These are phyloP conservation scores for Propithecus perrieri DNA, from an alignment of 2,797 vertebrate species.

Conservation along the genomic window DNA sequence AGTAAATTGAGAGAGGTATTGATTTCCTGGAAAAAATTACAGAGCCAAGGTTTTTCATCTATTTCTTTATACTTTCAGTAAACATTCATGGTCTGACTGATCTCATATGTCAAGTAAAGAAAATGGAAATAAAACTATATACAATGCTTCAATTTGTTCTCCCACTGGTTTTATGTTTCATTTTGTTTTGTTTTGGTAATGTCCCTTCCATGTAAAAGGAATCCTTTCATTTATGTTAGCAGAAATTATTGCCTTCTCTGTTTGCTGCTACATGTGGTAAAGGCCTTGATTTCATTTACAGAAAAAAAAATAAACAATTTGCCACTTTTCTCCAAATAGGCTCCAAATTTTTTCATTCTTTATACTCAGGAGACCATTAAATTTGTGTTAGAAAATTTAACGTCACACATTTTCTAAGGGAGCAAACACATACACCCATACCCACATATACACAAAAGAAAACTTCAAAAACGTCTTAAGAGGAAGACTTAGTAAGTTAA, in stretches of 20 bases:
- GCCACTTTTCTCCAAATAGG: neutral
- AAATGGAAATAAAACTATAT: constrained; percentile 38
- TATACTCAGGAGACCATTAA: neutral
- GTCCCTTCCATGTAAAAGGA: neutral
- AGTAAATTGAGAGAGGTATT: neutral
- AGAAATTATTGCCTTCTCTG: neutral
- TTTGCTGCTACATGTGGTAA: neutral
- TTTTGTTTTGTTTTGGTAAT: neutral
- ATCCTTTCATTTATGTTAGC: constrained; percentile 43
- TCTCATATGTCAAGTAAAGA: neutral
- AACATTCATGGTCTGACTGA: constrained; percentile 22
- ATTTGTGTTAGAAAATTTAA: constrained; percentile 39
- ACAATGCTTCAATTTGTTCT: constrained; percentile 14
- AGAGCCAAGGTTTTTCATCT: neutral
- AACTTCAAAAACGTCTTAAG: neutral
- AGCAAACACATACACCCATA: neutral
- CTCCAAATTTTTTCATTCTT: constrained; percentile 3
- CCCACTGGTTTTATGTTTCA: neutral
- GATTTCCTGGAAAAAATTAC: neutral
- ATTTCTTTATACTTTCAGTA: constrained; percentile 52
- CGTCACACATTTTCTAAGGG: neutral
- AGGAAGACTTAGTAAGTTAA: neutral
- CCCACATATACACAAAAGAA: neutral
- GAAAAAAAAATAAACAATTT: constrained; percentile 15
- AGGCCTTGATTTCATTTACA: constrained; percentile 58